Evolutionary conservation across 35 echinoderm and acorn worm genomes (phyloP), one percentile per base, ranked within the genome.

Genomic region (Lytechinus variegatus): DNA sequence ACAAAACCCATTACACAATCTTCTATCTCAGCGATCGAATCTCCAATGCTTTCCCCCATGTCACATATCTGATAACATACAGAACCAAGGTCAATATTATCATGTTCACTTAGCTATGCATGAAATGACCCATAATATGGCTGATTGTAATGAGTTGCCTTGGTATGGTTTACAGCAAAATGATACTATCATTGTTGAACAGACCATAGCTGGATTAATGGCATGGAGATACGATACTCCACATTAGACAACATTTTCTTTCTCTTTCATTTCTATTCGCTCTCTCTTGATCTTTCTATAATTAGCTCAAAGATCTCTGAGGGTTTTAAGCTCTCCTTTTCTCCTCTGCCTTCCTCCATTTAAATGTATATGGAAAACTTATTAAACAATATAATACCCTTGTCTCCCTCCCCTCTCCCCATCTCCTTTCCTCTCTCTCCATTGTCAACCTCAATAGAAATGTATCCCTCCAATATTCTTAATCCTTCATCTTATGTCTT

Each of bases 201-300:
- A 79, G 66, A 79, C 66, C 66, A 24, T 16, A 79, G 16, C 16
- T 24, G 66, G 66, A 79, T 79, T 79, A 79, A 79, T 79, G 66
- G 66, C 19, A 0, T 79, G 66, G 66, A 2, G 14, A 79, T 79
- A 16, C 14, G 66, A 79, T 79, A 79, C 66, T 79, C 66, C 0
- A 79, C 66, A 79, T 79, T 79, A 79, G 66, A 24, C 66, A 79
- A 79, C 66, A 79, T 79, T 79, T 79, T 79, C 66, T 79, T 79
- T 79, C 66, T 79, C 19, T n/a, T 14, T 79, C 66, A 79, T 79
- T 3, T 79, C 19, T n/a, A 24, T 24, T 79, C 66, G 19, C 19
- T 24, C 66, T 79, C n/a, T 79, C 66, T 79, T 79, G 66, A 79
- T 79, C 66, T 2, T 58, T 58, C 13, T 79, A 24, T 79, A 79